Percentiles rank a stretch among this genome's conserved stretches.
phyloP scores from a whole-genome alignment of 2,113 vertebrate species.

The Pseudopipra pipra region DNA sequence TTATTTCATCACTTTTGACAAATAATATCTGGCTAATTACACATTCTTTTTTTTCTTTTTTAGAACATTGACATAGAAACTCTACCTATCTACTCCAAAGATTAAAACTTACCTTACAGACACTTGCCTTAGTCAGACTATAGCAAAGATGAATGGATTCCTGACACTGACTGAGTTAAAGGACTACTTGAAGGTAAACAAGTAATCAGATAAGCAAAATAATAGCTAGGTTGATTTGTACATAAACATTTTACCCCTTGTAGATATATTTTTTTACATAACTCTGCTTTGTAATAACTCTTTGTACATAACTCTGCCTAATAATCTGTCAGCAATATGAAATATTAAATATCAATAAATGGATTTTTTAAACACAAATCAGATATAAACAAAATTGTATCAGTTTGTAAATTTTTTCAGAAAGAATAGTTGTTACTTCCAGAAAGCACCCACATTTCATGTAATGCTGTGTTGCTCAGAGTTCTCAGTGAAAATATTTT shows the following conservation, averaged over 20 bases:
- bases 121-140: background rate
- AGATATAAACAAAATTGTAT: slow-evolving; percentile 15
- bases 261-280: background rate
- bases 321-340: slow-evolving; percentile 15
- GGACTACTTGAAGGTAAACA: background rate
- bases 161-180: background rate
- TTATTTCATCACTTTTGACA: slow-evolving; percentile 3
- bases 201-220: background rate
- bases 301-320: background rate
- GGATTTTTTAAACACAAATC: background rate
- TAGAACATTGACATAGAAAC: background rate
- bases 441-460: background rate
- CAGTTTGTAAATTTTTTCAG: background rate
- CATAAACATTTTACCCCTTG: background rate
- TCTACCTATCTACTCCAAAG: background rate
- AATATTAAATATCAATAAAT: background rate
- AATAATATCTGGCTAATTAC: background rate
- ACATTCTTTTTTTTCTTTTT: background rate
- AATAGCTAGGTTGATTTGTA: background rate
- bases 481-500: slow-evolving; percentile 32
- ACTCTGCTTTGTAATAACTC: background rate
- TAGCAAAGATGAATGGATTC: background rate
- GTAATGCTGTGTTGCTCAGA: background rate
- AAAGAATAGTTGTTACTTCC: background rate
- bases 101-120: background rate